Evolutionary conservation across 2,113 vertebrate genomes (phyloP).

Genomic region (Cnemophilus loriae): DNA sequence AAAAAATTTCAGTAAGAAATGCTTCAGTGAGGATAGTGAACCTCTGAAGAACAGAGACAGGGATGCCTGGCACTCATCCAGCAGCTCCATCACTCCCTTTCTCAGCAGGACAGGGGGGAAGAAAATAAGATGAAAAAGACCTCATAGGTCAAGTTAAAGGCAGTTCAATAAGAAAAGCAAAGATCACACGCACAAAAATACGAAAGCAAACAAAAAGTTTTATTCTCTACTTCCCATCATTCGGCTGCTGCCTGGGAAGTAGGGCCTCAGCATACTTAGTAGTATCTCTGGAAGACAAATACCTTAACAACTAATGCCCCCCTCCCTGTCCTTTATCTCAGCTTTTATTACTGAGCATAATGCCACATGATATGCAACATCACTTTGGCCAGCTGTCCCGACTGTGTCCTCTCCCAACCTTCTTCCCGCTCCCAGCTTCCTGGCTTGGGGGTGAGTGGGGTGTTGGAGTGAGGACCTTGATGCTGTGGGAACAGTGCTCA

Average conservation of each 20-base stretch:
- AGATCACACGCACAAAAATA: background rate
- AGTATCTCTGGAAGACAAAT: background rate
- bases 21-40: background rate
- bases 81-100: background rate
- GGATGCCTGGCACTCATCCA: background rate
- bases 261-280: background rate
- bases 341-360: background rate
- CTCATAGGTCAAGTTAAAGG: background rate
- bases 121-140: background rate
- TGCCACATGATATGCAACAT: background rate
- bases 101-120: background rate
- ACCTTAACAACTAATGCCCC: fast-evolving
- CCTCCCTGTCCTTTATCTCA: background rate
- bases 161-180: background rate
- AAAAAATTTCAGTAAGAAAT: background rate
- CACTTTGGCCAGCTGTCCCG: background rate
- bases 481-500: background rate
- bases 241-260: background rate
- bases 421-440: background rate
- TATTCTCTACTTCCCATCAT: background rate
- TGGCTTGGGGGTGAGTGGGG: fast-evolving
- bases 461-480: background rate
- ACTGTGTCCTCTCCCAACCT: background rate
- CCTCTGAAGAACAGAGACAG: background rate
- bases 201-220: background rate